phyloP scores from a whole-genome alignment of 2,888 invertebrate species.

The Tetheella fluctuosa region DNA sequence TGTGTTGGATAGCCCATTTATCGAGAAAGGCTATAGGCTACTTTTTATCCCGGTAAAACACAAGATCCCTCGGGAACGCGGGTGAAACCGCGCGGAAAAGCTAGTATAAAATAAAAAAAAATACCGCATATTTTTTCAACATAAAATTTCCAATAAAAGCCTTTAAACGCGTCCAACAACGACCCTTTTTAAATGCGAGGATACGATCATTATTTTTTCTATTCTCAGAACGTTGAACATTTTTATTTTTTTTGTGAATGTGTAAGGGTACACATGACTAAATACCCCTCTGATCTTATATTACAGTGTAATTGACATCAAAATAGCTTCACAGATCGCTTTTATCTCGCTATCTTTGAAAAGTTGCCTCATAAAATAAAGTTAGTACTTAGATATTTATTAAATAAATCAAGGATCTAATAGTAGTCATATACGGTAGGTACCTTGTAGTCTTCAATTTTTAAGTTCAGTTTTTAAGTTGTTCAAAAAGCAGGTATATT shows the following conservation, averaged over 20 bases:
- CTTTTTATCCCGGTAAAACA: no score
- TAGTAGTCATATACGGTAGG: no score
- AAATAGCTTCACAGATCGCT: conserved; percentile 1
- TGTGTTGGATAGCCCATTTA: no score
- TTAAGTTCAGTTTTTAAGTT: no score
- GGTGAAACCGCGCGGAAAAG: no score
- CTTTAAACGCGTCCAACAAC: not conserved
- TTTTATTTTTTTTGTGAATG: not conserved
- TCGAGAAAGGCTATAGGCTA: no score
- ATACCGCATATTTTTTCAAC: no score
- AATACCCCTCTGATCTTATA: not conserved
- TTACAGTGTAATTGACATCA: not conserved
- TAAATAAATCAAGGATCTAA: not conserved
- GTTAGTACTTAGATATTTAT: not conserved
- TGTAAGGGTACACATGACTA: conserved; percentile 1
- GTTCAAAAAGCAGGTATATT: no score
- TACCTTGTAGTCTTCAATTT: no score
- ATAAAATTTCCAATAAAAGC: no score
- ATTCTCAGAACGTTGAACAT: not conserved
- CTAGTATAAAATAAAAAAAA: no score
- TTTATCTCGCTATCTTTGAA: not conserved
- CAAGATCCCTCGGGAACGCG: no score
- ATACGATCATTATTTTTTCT: not conserved
- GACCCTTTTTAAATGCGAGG: not conserved
- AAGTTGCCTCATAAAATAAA: not conserved